Evolutionary conservation across 2,113 vertebrate genomes (phyloP).

Genomic region (Sarotherodon lohbergeri): DNA sequence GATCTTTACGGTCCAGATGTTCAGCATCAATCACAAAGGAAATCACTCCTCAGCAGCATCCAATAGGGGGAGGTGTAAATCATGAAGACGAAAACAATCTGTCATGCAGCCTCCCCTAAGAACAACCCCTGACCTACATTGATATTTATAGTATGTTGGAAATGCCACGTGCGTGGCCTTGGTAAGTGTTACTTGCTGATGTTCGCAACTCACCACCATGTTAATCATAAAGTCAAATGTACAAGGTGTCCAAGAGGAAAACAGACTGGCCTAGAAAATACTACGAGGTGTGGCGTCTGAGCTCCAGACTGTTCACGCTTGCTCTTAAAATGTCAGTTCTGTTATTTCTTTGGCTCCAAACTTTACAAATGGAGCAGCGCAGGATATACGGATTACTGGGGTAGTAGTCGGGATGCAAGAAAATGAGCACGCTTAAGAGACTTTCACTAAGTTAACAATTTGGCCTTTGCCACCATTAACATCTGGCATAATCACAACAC

Average conservation of each 20-base stretch:
- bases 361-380: not conserved
- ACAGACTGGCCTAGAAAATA: slow-evolving; percentile 19
- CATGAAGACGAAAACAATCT: slow-evolving; percentile 33
- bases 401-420: not conserved
- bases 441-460: not conserved
- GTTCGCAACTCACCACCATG: not conserved
- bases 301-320: not conserved
- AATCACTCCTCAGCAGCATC: slow-evolving; percentile 8
- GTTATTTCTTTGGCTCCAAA: not conserved
- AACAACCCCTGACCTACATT: slow-evolving; percentile 54
- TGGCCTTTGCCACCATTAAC: not conserved
- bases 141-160: slow-evolving; percentile 56
- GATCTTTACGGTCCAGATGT: slow-evolving; percentile 25
- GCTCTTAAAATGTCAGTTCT: not conserved
- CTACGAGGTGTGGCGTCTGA: not conserved
- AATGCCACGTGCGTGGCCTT: not conserved
- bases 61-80: slow-evolving; percentile 16
- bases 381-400: not conserved
- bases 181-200: not conserved
- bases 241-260: slow-evolving; percentile 2
- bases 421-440: not conserved
- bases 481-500: not conserved
- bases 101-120: not conserved
- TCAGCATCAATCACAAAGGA: slow-evolving; percentile 11
- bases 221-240: slow-evolving; percentile 20